These are phyloP conservation scores for Pharmacophagus antenor DNA, from an alignment of 2,888 invertebrate genomes.

Conservation along the genomic window DNA sequence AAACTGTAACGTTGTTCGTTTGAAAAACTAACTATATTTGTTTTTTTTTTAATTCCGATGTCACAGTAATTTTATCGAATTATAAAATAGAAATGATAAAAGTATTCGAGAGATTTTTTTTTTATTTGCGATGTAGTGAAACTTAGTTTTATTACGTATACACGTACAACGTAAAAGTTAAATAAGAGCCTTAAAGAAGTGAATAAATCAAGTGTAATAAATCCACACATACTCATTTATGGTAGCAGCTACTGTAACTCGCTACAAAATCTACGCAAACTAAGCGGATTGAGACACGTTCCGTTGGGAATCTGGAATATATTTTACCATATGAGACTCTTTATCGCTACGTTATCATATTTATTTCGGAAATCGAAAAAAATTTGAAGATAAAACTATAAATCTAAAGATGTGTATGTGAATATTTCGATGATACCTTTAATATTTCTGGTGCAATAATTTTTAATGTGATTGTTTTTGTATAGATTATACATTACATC, in stretches of 20 bases:
- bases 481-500: no score
- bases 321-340: slow-evolving; percentile 48
- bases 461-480: no score
- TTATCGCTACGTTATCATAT: neutral
- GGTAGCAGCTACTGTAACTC: neutral
- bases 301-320: slow-evolving; percentile 39
- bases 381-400: neutral
- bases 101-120: no score
- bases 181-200: neutral
- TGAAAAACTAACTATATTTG: no score
- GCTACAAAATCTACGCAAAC: slow-evolving; percentile 7
- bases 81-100: no score
- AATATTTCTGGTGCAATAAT: no score
- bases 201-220: neutral
- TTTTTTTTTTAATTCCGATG: no score
- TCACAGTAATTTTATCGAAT: no score
- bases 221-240: neutral
- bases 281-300: slow-evolving; percentile 45
- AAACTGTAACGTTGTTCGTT: no score
- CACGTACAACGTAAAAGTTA: neutral
- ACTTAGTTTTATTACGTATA: neutral
- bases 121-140: no score
- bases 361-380: slow-evolving; percentile 5
- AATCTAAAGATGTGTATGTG: neutral
- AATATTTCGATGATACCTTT: neutral